Conservation (phyloP, 2,888 invertebrate genomes). For the Incurvaria masculella region DNA sequence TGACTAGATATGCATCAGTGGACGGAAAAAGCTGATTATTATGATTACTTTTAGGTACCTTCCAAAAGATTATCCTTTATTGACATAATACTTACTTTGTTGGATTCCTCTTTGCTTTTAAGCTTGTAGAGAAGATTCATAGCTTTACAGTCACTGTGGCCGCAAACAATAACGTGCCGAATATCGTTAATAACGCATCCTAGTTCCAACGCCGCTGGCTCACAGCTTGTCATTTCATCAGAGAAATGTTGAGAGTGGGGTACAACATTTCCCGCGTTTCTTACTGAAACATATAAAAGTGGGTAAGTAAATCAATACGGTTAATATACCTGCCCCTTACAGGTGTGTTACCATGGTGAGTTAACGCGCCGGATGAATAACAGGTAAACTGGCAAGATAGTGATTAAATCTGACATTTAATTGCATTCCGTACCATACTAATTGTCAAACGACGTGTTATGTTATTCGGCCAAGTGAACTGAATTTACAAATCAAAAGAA, state of each 20-base stretch:
- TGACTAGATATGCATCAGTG: too few species aligned
- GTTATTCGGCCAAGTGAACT: conserved; percentile 2
- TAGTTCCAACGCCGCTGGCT: conserved; percentile 93
- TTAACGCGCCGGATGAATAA: background rate
- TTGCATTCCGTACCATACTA: too few species aligned
- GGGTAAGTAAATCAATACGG: conserved; percentile 6
- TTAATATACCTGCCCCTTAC: conserved; percentile 4
- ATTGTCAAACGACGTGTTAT: too few species aligned
- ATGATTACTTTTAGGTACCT: too few species aligned
- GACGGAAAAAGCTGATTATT: too few species aligned
- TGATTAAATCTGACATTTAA: too few species aligned
- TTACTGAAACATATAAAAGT: conserved; percentile 57
- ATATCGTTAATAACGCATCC: conserved; percentile 92
- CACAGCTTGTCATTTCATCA: conserved; percentile 87
- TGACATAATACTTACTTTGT: conserved; percentile 24
- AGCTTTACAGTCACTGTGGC: conserved; percentile 98
- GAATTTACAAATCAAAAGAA: conserved; percentile 15
- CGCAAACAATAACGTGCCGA: conserved; percentile 91
- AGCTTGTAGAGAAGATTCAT: conserved; percentile 89
- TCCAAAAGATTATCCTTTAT: conserved; percentile 20
- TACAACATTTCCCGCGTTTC: conserved; percentile 95
- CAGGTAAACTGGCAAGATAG: too few species aligned
- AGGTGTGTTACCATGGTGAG: too few species aligned
- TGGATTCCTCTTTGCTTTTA: conserved; percentile 72
- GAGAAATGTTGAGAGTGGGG: conserved; percentile 88